Percentiles rank a stretch among this genome's conserved stretches.
Conservation (phyloP, 2,113 vertebrate species). For the Athene noctua region DNA sequence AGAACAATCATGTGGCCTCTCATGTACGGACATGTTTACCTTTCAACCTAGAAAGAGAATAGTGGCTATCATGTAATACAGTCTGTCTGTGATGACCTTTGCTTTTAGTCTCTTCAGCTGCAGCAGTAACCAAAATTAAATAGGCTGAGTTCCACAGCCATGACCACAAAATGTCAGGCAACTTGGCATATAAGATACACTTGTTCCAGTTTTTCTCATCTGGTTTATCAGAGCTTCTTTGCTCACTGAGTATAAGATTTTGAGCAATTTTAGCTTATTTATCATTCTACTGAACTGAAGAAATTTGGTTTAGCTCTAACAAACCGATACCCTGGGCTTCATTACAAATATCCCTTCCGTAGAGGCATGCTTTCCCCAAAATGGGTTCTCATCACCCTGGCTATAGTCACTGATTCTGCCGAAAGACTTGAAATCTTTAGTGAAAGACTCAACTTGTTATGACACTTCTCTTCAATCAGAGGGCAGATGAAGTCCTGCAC, state of each 20-base stretch:
- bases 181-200: background rate
- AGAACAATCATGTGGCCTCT: background rate
- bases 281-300: background rate
- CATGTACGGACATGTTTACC: background rate
- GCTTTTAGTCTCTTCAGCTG: background rate
- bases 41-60: background rate
- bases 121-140: background rate
- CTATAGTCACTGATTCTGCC: background rate
- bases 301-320: background rate
- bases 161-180: background rate
- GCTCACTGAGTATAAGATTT: background rate
- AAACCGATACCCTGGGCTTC: background rate
- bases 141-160: background rate
- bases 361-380: background rate
- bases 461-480: background rate
- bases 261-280: background rate
- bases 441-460: background rate
- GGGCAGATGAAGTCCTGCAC: background rate
- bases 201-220: background rate
- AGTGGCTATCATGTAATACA: background rate
- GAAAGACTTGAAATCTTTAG: background rate
- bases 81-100: background rate
- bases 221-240: background rate
- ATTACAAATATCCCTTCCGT: background rate
- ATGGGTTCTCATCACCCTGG: background rate